Evolutionary conservation across 2,888 invertebrate species (phyloP).

Genomic region (Papilio protenor): DNA sequence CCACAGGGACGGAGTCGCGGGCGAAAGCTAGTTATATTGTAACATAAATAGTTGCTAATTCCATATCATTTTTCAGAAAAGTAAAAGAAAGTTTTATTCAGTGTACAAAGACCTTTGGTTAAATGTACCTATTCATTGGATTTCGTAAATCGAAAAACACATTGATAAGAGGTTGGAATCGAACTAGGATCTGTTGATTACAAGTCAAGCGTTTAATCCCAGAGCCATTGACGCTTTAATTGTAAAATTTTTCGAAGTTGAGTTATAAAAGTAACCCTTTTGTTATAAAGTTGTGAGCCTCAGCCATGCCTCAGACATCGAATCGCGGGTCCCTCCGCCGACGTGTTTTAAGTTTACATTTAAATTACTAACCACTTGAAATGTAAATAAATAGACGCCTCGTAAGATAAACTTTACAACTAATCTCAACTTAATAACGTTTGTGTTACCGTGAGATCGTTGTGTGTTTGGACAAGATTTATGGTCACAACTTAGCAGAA

Average conservation of each 20-base stretch:
- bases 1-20: too few species aligned
- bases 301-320: neutral
- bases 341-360: conserved; percentile 64
- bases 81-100: too few species aligned
- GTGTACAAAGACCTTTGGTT: too few species aligned
- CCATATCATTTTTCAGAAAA: too few species aligned
- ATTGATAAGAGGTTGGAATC: too few species aligned
- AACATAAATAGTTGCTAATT: too few species aligned
- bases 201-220: too few species aligned
- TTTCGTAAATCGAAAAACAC: too few species aligned
- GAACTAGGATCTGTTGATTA: too few species aligned
- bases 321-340: conserved; percentile 16
- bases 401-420: conserved; percentile 79
- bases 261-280: conserved; percentile 24
- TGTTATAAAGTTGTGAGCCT: neutral
- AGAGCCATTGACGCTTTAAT: too few species aligned
- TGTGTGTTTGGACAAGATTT: conserved; percentile 46
- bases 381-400: conserved; percentile 79
- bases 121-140: too few species aligned
- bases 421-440: conserved; percentile 77
- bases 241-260: neutral
- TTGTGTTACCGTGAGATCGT: conserved; percentile 74
- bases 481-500: conserved; percentile 27
- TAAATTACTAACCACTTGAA: conserved; percentile 81
- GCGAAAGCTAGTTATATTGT: too few species aligned